Conservation (phyloP, 2,888 invertebrate species). For the Cordilura impudica region DNA sequence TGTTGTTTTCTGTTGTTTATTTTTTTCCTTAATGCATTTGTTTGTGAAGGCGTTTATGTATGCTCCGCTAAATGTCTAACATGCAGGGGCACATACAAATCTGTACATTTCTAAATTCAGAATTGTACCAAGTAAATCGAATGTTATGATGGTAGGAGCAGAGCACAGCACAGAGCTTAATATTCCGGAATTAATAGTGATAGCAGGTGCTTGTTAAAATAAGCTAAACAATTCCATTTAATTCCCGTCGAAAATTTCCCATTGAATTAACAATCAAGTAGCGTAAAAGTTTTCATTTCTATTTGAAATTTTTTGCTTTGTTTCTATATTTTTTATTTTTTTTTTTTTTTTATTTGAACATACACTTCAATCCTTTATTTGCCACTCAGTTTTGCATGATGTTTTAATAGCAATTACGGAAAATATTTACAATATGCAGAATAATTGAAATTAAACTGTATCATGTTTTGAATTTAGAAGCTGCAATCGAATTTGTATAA, state of each 20-base stretch:
- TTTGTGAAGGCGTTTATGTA: constrained; percentile 53
- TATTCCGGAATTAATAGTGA: constrained; percentile 48
- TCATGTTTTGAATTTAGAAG: not conserved
- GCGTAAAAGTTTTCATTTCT: constrained; percentile 38
- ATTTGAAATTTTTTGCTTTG: not conserved
- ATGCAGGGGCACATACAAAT: not conserved
- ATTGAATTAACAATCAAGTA: constrained; percentile 51
- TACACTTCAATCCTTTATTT: not conserved
- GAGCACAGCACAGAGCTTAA: not conserved
- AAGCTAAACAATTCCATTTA: constrained; percentile 39
- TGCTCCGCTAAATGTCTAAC: constrained; percentile 51
- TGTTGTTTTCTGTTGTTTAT: not conserved
- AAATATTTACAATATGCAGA: not conserved
- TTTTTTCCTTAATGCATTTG: constrained; percentile 6
- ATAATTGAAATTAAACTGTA: not conserved
- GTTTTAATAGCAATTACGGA: not conserved
- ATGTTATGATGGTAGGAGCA: not conserved
- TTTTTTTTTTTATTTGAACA: not conserved
- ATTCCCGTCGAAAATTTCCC: constrained; percentile 31
- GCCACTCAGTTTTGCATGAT: not conserved
- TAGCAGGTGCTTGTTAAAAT: constrained; percentile 25
- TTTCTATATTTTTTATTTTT: not conserved
- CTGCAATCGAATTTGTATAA: no score
- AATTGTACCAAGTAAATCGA: not conserved
- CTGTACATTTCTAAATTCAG: constrained; percentile 10